A percentile compares a stretch with the other conserved stretches of the same genome.
These are phyloP conservation scores for Ladona fulva DNA, from an alignment of 1,140 invertebrate species.

Conservation along the genomic window DNA sequence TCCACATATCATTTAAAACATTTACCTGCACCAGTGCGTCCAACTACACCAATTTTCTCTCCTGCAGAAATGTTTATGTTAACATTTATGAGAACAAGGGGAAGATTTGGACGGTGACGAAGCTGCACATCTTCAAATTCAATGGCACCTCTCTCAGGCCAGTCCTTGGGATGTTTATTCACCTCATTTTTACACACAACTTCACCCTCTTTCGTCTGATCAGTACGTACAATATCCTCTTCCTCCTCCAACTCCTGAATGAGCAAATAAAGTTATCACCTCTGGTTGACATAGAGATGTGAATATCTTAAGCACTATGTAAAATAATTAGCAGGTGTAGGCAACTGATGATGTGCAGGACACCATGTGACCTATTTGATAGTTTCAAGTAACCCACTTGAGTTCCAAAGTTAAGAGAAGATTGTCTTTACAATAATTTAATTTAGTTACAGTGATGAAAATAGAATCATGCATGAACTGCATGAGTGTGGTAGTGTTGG, in stretches of 20 bases:
- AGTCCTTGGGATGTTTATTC: neutral
- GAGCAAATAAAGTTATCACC: no score
- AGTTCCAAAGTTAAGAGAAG: no score
- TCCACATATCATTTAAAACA: neutral
- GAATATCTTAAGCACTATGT: no score
- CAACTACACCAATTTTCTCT: constrained; percentile 61
- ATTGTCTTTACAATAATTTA: no score
- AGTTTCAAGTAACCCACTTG: no score
- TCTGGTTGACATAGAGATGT: no score
- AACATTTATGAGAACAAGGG: neutral
- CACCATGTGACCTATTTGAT: no score
- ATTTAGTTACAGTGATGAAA: no score
- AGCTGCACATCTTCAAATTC: neutral
- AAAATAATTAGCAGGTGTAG: no score
- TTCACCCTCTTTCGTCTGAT: neutral
- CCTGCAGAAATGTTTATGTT: constrained; percentile 45
- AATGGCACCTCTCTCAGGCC: neutral
- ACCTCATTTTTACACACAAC: neutral
- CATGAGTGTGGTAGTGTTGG: no score
- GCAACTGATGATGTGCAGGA: no score
- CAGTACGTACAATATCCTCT: neutral
- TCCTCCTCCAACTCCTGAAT: neutral
- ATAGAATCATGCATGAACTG: no score
- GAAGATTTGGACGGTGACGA: neutral
- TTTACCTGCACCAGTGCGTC: constrained; percentile 61